phyloP scores from a whole-genome alignment of 2,113 vertebrate genomes.

The Pseudorasbora parva region DNA sequence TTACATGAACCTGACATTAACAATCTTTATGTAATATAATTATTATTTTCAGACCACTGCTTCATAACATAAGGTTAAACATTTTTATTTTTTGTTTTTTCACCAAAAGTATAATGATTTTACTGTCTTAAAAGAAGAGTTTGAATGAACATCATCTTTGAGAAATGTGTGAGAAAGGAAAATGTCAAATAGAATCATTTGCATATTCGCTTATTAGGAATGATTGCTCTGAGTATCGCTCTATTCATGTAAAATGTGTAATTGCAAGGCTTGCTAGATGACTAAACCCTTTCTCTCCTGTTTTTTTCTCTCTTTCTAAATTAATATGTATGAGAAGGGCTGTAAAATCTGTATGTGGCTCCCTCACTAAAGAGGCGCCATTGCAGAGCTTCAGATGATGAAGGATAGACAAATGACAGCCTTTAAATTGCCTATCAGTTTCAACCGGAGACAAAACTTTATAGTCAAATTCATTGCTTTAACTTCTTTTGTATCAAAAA shows the following conservation, averaged over 20 bases:
- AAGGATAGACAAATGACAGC: conserved; percentile 46
- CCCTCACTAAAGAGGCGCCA: conserved; percentile 31
- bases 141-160: conserved; percentile 32
- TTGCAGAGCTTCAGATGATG: conserved; percentile 39
- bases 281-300: conserved; percentile 43
- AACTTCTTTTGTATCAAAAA: conserved; percentile 4
- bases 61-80: not conserved
- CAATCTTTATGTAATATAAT: not conserved
- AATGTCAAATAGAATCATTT: conserved; percentile 52
- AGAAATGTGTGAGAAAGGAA: conserved; percentile 36
- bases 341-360: conserved; percentile 9
- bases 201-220: conserved; percentile 53
- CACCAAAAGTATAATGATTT: not conserved
- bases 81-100: not conserved
- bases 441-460: conserved; percentile 9
- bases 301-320: conserved; percentile 18
- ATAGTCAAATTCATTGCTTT: not conserved
- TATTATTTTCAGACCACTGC: not conserved
- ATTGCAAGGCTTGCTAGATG: conserved; percentile 44
- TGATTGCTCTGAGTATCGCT: conserved; percentile 49
- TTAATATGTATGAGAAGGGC: conserved; percentile 47
- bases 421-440: conserved; percentile 40
- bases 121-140: not conserved
- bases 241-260: conserved; percentile 47
- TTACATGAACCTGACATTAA: not conserved